Conservation (phyloP, 2,113 vertebrate genomes). For the Corapipo altera region DNA sequence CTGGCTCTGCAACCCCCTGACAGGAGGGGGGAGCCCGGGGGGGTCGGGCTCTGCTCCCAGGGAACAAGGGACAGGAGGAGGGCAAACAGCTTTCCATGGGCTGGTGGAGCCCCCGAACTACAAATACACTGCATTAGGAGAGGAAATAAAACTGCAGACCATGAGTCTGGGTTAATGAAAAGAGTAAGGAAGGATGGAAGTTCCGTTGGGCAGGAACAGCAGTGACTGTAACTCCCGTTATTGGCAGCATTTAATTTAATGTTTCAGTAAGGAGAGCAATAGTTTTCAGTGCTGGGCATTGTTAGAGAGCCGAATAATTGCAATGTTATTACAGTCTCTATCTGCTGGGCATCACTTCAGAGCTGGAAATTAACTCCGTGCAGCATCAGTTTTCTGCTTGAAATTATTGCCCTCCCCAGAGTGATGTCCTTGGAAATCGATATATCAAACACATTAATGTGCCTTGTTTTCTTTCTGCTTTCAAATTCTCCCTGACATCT, state of each 20-base stretch:
- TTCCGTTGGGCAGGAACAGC: not conserved
- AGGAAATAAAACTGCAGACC: not conserved
- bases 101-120: not conserved
- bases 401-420: not conserved
- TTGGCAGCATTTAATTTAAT: conserved; percentile 12
- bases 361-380: not conserved
- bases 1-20: not conserved
- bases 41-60: not conserved
- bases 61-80: not conserved
- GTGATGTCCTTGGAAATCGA: not conserved
- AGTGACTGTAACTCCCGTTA: not conserved
- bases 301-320: conserved; percentile 16
- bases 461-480: not conserved
- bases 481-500: not conserved
- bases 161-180: not conserved
- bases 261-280: not conserved
- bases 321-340: not conserved
- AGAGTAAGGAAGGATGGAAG: not conserved
- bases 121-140: not conserved
- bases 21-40: not conserved
- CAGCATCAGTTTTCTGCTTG: not conserved
- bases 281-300: not conserved
- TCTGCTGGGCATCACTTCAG: not conserved
- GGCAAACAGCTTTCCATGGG: accelerated
- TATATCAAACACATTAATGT: not conserved